phyloP scores from a whole-genome alignment of 2,797 vertebrate species.

The Crocidura indochinensis region DNA sequence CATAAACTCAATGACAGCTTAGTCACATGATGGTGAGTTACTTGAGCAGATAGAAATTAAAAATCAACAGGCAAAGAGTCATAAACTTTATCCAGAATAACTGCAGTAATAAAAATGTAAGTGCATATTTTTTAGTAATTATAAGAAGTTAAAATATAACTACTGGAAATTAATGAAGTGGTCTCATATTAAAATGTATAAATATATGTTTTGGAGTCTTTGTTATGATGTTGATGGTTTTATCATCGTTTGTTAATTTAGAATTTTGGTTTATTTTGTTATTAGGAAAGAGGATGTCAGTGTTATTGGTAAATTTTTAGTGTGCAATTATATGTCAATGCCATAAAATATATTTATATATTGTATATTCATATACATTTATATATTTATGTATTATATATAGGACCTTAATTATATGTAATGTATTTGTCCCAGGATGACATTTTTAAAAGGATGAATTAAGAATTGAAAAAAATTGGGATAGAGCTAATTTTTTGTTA shows the following conservation, averaged over 20 bases:
- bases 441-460: background rate
- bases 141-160: background rate
- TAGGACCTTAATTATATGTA: background rate
- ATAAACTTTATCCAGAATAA: background rate
- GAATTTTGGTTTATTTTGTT: background rate
- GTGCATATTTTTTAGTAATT: background rate
- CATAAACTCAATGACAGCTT: background rate
- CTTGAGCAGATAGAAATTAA: background rate
- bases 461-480: background rate
- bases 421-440: background rate
- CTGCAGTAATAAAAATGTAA: background rate
- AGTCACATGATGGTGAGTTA: background rate
- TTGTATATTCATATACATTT: background rate
- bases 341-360: no score
- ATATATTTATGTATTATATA: background rate
- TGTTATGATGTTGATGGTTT: background rate
- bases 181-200: background rate
- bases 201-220: background rate
- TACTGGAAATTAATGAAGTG: background rate
- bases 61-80: background rate
- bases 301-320: background rate
- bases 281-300: background rate
- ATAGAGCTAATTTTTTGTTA: no score
- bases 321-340: no score
- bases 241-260: background rate